Evolutionary conservation across 2,113 vertebrate genomes (phyloP), one percentile per base, ranked within the genome.

Genomic region (Hiodon alosoides): DNA sequence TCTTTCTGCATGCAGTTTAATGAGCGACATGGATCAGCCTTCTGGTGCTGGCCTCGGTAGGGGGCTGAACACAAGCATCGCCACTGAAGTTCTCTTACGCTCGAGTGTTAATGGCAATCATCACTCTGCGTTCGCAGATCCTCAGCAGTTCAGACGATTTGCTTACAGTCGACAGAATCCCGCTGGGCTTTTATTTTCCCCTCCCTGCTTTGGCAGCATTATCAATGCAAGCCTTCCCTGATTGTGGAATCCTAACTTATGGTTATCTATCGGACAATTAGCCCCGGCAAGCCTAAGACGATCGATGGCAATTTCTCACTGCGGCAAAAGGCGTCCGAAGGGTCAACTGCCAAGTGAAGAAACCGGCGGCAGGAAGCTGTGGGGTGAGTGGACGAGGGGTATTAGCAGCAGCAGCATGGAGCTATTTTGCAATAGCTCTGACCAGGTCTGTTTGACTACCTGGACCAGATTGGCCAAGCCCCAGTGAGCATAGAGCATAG

Each of bases 1-100:
- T 71, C 6, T 67, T 67, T 67, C 9, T 64, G 3, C 61, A 16
- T 64, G 61, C 13, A 16, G 61, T 71, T 59, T 71, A 71, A 71
- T 71, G 54, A 71, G 70, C 70, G n/a, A 55, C 57, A 8, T 8
- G 14, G 58, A 31, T 47, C 50, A n/a, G 13, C 58, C 59, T 59
- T 59, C 13, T 53, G 67, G 48, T 9, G 13, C 48, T 3, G 67
- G 46, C 7, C 65, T 47, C 8, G 7, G 55, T 10, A 52, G 69
- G 69, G 69, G 69, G 50, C 5, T 47, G 2, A 57, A 7, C 2
- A 3, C 17, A 51, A 8, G 4, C 0, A 2, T 51, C 7, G 16
- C 46, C 46, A 57, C 57, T 59, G 57, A 6, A 46, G 57, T 51
- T 52, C 47, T 31, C 52, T 53, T 51, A 4, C 6, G 48, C 50